Base-by-base conservation (phyloP, 2,888 invertebrate species). In the Thecocarcelia acutangulata region DNA sequence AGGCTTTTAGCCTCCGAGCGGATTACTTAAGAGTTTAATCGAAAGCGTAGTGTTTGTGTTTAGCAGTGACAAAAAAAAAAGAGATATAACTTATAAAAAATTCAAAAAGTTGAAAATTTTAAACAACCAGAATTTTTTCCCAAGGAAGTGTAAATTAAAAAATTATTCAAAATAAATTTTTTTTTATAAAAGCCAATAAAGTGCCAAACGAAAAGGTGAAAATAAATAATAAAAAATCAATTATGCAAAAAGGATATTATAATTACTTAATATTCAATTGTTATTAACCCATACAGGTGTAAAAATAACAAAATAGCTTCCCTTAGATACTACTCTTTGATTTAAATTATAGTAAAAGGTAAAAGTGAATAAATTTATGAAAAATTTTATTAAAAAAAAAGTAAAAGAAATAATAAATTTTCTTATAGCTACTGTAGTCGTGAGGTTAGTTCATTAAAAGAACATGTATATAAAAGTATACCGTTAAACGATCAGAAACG, bases 1-100 rank as follows among this genome's bases (percentile, higher is more conserved):
- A 89, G 90, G 90, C 90, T 90, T 89, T 90, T 90, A 90, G 90
- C 90, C 90, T 90, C 90, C 90, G 90, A 90, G 90, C 89, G 90
- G 90, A 90, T 89, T 89, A 90, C 90, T 90, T 87, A 87, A 86
- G 86, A 88, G 84, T 84, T 85, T 85, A 84, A 82, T 83, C 80
- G 83, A 79, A 79, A 66, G 73, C 85, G 79, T 79, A 84, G 83
- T 79, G 83, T 83, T 77, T 63, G 70, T 80, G 68, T 80, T 68
- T 37, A 78, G 44, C 21, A 78, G 64, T 75, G 64, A 68, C 46
- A 24, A 50, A 33, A 50, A 44, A 24, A 72, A 42, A n/a, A 73
- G 42, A 48, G 52, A 59, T 42, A 54, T 72, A 78, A 83, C 70
- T 80, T 75, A 76, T 83, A 80, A 79, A 76, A 84, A 83, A 78